Evolutionary conservation across 2,888 invertebrate genomes (phyloP), one percentile per base, ranked within the genome.

Genomic region (Trichopria drosophilae): DNA sequence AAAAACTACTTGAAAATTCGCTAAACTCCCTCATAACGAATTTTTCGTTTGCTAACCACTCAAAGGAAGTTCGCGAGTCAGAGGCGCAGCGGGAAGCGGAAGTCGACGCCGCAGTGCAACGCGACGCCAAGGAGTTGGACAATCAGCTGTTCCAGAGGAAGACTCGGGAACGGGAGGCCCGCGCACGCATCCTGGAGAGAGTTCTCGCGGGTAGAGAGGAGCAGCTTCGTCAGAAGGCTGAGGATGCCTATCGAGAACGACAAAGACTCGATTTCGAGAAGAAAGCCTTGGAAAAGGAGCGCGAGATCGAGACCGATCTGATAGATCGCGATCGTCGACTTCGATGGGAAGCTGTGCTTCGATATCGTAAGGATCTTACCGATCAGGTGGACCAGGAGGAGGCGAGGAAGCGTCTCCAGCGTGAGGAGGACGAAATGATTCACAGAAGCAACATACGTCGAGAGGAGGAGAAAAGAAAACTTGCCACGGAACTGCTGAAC

Each of bases 361-460:
- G 55, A 18, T 69, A 69, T 44, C 60, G 58, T 20, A 50, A 53
- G 37, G 62, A 65, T 7, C 42, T 69, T 42, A 57, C 60, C 52
- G 65, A 60, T 43, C 69, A 69, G 34, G 53, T 35, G 16, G 58
- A 52, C 22, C 28, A 37, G 16, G 39, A 15, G 9, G 59, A 58
- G 13, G 48, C 42, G 6, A 37, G 32, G 31, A 58, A 57, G 32
- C 59, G 55, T 2, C 52, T 41, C 5, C 62, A 65, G 26, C 35
- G 41, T 4, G 64, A 65, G 20, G 57, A 60, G 34, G 51, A 53
- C 6, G 43, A 46, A 19, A 52, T 35, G 12, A n/a, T n/a, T n/a
- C n/a, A n/a, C n/a, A n/a, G n/a, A n/a, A n/a, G n/a, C n/a, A n/a
- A n/a, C n/a, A 36, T 50, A 9, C 31, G 29, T 19, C 44, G 43